These are phyloP conservation scores for Vidua chalybeata DNA, from an alignment of 2,113 vertebrate genomes.

Conservation along the genomic window DNA sequence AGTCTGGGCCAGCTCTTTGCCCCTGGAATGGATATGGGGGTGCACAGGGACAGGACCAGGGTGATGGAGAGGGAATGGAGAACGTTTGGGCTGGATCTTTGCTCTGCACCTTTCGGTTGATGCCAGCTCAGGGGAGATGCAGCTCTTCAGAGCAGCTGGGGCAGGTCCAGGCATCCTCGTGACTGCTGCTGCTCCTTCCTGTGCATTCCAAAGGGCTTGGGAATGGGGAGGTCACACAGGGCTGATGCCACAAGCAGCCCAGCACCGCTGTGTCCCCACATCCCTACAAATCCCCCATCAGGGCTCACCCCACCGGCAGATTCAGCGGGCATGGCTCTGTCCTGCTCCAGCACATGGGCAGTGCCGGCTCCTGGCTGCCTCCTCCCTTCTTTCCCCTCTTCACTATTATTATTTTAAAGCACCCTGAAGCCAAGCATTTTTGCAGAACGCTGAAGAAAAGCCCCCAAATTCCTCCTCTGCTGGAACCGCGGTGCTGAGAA, in stretches of 20 bases:
- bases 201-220: neutral
- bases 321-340: neutral
- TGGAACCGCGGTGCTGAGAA: neutral
- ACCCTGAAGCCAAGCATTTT: slow-evolving; percentile 60
- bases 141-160: neutral
- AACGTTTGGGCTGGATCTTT: neutral
- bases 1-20: neutral
- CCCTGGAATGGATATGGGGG: neutral
- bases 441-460: neutral
- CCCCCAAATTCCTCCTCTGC: slow-evolving; percentile 2
- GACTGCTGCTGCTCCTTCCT: neutral
- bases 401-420: slow-evolving; percentile 29
- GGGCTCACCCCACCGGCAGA: neutral
- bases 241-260: neutral
- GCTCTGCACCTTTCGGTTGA: neutral
- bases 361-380: neutral
- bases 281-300: fast-evolving
- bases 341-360: neutral
- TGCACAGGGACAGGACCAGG: fast-evolving
- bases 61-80: neutral
- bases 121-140: fast-evolving
- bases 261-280: fast-evolving
- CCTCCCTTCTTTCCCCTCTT: neutral
- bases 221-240: fast-evolving
- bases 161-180: fast-evolving